phyloP scores from a whole-genome alignment of 2,888 invertebrate genomes.

The Hirtodrosophila confusa region DNA sequence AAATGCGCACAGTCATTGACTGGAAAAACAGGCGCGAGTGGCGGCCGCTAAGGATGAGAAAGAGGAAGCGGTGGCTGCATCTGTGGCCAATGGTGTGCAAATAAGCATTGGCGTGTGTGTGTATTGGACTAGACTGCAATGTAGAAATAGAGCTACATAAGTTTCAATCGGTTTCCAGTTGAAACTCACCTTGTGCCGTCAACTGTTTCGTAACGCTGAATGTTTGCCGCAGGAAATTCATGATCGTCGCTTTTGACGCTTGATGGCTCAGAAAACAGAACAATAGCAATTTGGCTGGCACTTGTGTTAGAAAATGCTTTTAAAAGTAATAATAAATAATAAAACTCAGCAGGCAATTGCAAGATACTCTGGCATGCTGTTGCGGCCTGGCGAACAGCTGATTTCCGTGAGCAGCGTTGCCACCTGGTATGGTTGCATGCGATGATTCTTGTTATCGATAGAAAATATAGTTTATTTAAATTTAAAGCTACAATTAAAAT shows the following conservation, averaged over 20 bases:
- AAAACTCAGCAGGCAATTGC: slow-evolving; percentile 11
- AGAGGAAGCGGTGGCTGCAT: background rate
- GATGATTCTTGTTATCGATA: slow-evolving; percentile 18
- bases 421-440: slow-evolving; percentile 2
- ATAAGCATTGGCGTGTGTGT: slow-evolving; percentile 4
- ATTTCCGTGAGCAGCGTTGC: slow-evolving; percentile 19
- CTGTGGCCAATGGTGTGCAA: background rate
- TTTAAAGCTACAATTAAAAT: background rate
- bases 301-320: slow-evolving; percentile 16
- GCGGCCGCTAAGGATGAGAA: background rate
- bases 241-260: slow-evolving; percentile 32
- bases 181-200: slow-evolving; percentile 75
- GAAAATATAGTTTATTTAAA: background rate
- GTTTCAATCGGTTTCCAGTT: background rate
- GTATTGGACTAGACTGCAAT: background rate
- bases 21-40: slow-evolving; percentile 12
- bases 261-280: too few relatives aligned
- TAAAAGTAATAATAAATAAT: slow-evolving; percentile 17
- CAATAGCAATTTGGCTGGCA: background rate
- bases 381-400: slow-evolving; percentile 42
- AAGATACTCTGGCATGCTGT: slow-evolving; percentile 17
- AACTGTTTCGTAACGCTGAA: slow-evolving; percentile 83
- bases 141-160: slow-evolving; percentile 4
- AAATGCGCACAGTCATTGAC: slow-evolving; percentile 50
- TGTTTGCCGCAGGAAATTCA: slow-evolving; percentile 84